These are phyloP conservation scores for Metridium senile DNA, from an alignment of 92 coral and sea anemone species.

Conservation along the genomic window DNA sequence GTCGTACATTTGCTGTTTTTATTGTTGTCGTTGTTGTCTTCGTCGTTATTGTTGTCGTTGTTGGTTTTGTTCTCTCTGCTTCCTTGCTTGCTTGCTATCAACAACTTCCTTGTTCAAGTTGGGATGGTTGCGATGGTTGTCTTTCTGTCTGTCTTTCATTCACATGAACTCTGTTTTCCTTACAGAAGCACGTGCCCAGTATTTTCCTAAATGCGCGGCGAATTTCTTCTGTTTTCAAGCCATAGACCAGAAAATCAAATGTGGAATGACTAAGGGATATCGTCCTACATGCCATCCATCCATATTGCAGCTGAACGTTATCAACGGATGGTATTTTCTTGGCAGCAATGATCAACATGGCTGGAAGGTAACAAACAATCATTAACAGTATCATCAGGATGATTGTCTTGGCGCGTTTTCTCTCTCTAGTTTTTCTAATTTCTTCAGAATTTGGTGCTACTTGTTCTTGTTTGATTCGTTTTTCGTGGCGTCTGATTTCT, in stretches of 20 bases:
- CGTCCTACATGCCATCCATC: conserved; percentile 16
- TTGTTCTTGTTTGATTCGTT: not conserved
- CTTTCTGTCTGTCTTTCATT: not conserved
- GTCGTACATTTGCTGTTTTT: too few species aligned
- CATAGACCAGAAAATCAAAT: conserved; percentile 10
- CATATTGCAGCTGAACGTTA: conserved; percentile 1
- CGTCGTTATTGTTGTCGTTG: too few species aligned
- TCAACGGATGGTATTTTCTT: not conserved
- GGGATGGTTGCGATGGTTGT: not conserved
- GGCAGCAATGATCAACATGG: not conserved
- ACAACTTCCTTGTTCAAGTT: too few species aligned
- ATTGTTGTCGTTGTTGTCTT: too few species aligned
- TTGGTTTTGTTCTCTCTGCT: too few species aligned
- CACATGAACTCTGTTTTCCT: not conserved
- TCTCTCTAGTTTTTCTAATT: conserved; percentile 19
- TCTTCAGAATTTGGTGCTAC: conserved; percentile 9
- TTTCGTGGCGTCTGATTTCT: conserved; percentile 33
- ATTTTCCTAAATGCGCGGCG: conserved; percentile 12
- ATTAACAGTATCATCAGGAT: conserved; percentile 3
- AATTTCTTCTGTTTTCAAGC: conserved; percentile 19
- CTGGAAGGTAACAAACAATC: conserved; percentile 4
- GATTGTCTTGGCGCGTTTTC: conserved; percentile 28
- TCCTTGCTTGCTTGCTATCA: too few species aligned
- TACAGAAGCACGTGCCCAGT: not conserved
- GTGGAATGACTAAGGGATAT: conserved; percentile 10